Base-by-base conservation (phyloP, 1,140 invertebrate genomes). In the Listronotus oregonensis region DNA sequence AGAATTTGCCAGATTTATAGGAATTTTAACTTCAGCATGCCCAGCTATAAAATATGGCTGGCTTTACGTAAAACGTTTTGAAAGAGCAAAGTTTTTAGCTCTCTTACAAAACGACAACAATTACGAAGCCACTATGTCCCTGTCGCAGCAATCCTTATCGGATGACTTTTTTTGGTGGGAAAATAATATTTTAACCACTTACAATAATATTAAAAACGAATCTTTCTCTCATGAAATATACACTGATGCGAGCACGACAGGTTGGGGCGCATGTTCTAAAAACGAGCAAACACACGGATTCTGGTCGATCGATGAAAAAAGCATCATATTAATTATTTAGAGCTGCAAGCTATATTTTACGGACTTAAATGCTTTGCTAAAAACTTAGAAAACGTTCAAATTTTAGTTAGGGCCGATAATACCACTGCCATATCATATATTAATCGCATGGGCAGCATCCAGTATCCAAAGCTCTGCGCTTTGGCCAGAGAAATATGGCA, bases 401-500 rank as follows among this genome's bases (percentile, higher is more conserved):
- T 71, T 18, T 46, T 68, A 49, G 56, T 67, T 2, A 27, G 56
- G 44, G 57, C 68, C 10, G 71, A 77, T 47, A 74, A 77, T 32
- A 71, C 71, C 7, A 76, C 73, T 12, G 69, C 66, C 0, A 44
- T 73, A 0, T 17, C 64, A 2, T 72, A 71, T 34, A 57, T 74
- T 12, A 73, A 71, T 31, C 69, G 69, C 42, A 73, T 74, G 69
- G 72, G 71, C 0, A 64, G 66, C 10, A 52, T 72, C 8, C 69
- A 66, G 27, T 65, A 56, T 43, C 44, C 47, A 14, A 34, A 64
- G 3, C 50, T 75, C 0, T 69, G 34, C 12, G 32, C 56, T 17
- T 32, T 73, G 17, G 27, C 69, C 3, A 52, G 61, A 43, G n/a
- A 31, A 14, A 66, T 70, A 37, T 73, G 66, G 70, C 64, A 66